Conservation (phyloP, 2,888 invertebrate genomes). For the Hypolimnas misippus region DNA sequence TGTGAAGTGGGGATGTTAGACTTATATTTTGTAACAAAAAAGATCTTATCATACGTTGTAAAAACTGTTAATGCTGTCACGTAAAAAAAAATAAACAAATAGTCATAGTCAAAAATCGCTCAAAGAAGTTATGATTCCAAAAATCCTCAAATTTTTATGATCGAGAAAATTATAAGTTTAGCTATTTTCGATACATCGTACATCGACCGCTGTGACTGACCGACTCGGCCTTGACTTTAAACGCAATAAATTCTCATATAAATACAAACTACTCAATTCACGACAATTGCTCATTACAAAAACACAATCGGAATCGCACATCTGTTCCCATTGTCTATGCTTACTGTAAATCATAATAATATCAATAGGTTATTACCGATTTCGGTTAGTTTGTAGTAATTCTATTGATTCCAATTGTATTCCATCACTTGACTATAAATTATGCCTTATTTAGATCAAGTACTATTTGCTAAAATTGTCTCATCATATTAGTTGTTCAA, state of each 20-base stretch:
- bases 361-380: constrained; percentile 16
- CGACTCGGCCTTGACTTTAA: constrained; percentile 29
- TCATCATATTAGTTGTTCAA: no score
- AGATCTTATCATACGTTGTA: no score
- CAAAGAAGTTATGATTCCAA: no score
- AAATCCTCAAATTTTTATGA: not conserved
- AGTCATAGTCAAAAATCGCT: no score
- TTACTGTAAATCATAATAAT: constrained; percentile 19
- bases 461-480: no score
- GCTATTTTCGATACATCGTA: constrained; percentile 15
- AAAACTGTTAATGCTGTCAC: no score
- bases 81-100: no score
- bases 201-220: constrained; percentile 25
- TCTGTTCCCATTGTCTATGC: constrained; percentile 19
- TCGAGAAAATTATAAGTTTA: constrained; percentile 4
- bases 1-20: no score
- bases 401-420: constrained; percentile 30
- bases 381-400: constrained; percentile 27
- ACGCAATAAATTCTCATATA: constrained; percentile 32
- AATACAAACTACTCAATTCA: constrained; percentile 17
- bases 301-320: constrained; percentile 17
- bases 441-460: not conserved
- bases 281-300: constrained; percentile 14
- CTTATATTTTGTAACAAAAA: no score
- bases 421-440: constrained; percentile 8